A percentile compares a stretch with the other conserved stretches of the same genome.
Conservation (phyloP, 37 sponge, comb jelly and placozoan species). For the Spongia lamella region DNA sequence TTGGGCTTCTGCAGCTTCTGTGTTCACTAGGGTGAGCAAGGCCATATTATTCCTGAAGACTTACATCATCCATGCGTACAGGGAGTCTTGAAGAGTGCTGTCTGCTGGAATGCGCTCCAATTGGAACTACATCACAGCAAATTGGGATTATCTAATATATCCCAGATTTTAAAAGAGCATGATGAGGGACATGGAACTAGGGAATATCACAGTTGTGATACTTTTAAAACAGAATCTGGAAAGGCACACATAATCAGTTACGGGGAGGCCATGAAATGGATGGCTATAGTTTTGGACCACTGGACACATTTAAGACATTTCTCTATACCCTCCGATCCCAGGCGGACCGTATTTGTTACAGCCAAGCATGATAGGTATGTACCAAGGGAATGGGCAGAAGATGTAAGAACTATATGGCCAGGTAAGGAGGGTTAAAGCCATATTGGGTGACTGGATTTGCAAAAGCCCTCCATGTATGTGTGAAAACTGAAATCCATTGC, state of each 20-base stretch:
- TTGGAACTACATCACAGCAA: conserved; percentile 46
- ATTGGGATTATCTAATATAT: conserved; percentile 17
- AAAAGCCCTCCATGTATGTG: neutral
- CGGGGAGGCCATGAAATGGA: conserved; percentile 20
- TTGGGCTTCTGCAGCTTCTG: conserved; percentile 80
- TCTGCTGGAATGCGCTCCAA: conserved; percentile 66
- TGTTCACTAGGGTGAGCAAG: conserved; percentile 73
- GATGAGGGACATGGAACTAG: neutral
- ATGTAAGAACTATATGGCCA: conserved; percentile 66
- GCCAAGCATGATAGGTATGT: conserved; percentile 76
- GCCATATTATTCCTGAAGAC: neutral
- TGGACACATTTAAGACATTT: conserved; percentile 62
- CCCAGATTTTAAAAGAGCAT: conserved; percentile 3
- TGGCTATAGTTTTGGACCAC: conserved; percentile 53
- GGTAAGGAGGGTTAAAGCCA: conserved; percentile 36
- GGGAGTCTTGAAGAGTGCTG: conserved; percentile 58
- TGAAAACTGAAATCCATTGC: no score
- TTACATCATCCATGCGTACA: neutral
- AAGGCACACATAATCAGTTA: neutral
- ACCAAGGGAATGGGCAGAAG: conserved; percentile 47
- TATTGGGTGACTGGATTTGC: neutral
- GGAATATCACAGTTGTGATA: neutral
- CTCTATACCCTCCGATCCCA: conserved; percentile 40
- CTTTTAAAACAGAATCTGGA: neutral
- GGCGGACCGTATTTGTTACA: conserved; percentile 39